Percentiles rank a stretch among this genome's conserved stretches.
phyloP scores from a whole-genome alignment of 2,797 vertebrate species.

The Karalla daura region DNA sequence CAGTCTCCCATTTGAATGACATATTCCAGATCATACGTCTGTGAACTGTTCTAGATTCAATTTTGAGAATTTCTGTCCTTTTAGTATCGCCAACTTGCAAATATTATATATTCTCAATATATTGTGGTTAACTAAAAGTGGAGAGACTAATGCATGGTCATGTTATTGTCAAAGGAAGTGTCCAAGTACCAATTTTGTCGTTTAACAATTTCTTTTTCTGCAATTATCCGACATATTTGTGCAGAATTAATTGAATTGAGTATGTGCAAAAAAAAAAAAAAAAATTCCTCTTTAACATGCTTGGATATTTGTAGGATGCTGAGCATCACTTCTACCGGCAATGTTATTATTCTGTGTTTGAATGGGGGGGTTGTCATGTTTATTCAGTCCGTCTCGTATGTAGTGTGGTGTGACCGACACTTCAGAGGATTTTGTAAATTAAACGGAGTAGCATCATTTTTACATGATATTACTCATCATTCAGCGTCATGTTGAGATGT shows the following conservation, averaged over 20 bases:
- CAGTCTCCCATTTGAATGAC: conserved; percentile 80
- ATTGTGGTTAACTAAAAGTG: conserved; percentile 82
- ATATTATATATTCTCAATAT: conserved; percentile 83
- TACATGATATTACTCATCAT: conserved; percentile 77
- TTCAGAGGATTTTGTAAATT: conserved; percentile 79
- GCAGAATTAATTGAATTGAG: conserved; percentile 76
- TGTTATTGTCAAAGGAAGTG: conserved; percentile 81
- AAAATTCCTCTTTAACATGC: conserved; percentile 77
- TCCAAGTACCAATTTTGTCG: conserved; percentile 79
- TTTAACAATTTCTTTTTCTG: conserved; percentile 75
- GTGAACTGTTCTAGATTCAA: conserved; percentile 75
- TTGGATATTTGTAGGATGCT: conserved; percentile 83
- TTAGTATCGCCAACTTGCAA: conserved; percentile 80
- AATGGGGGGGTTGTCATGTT: conserved; percentile 71
- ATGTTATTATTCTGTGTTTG: conserved; percentile 78
- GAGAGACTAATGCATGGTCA: conserved; percentile 83
- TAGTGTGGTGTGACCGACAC: conserved; percentile 79
- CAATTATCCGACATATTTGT: conserved; percentile 73
- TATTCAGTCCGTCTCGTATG: conserved; percentile 77
- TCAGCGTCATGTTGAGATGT: conserved; percentile 77
- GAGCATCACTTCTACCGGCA: conserved; percentile 82
- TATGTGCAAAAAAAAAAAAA: conserved; percentile 70
- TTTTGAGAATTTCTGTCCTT: conserved; percentile 75
- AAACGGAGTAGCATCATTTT: conserved; percentile 78
- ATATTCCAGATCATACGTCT: conserved; percentile 79